Conservation (phyloP, 2,113 vertebrate genomes). For the Cyprinus carpio region DNA sequence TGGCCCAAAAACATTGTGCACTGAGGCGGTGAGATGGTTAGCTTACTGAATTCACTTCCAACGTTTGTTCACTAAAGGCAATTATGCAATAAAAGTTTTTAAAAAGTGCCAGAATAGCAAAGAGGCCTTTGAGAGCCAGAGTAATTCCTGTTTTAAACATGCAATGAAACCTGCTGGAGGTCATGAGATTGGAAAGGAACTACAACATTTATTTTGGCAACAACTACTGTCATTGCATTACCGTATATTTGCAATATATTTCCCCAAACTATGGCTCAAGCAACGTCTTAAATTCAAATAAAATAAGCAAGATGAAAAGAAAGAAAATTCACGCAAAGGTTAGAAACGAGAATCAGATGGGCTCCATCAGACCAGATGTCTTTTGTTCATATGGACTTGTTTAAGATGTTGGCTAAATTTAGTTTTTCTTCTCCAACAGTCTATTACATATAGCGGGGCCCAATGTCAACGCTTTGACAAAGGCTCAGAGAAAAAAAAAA, state of each 20-base stretch:
- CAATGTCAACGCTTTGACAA: constrained; percentile 29
- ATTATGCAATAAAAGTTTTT: constrained; percentile 45
- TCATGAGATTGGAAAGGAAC: constrained; percentile 12
- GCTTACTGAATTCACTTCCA: constrained; percentile 55
- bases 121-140: constrained; percentile 38
- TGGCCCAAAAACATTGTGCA: constrained; percentile 38
- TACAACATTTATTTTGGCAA: constrained; percentile 26
- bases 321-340: background rate
- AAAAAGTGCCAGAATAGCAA: constrained; percentile 33
- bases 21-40: background rate
- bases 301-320: background rate
- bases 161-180: background rate
- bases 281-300: background rate
- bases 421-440: constrained; percentile 23
- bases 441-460: constrained; percentile 6
- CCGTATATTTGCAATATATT: background rate
- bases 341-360: background rate
- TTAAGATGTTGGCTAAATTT: constrained; percentile 30
- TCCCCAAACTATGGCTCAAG: background rate
- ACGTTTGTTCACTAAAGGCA: constrained; percentile 53
- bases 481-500: background rate
- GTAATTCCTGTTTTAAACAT: constrained; percentile 27
- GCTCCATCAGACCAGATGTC: constrained; percentile 32
- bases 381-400: constrained; percentile 38
- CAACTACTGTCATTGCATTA: background rate